Conservation (phyloP, 2,797 vertebrate species). For the Gorsachius magnificus region DNA sequence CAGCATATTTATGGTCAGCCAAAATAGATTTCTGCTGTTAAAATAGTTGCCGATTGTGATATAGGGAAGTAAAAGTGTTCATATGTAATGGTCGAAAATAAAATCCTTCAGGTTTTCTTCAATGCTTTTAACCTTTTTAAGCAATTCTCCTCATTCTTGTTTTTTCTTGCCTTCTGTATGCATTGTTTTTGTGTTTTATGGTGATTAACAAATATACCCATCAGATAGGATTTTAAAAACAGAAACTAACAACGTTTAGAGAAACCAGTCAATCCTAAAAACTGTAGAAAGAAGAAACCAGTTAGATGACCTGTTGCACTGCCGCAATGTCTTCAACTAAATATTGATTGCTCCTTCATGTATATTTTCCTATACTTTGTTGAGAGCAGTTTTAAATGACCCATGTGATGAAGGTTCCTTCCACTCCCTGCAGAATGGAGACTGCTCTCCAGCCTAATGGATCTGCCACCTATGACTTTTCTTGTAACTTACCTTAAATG, state of each 20-base stretch:
- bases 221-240: not conserved
- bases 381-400: not conserved
- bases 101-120: not conserved
- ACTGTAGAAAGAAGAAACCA: not conserved
- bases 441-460: not conserved
- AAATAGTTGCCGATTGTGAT: not conserved
- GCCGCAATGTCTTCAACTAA: not conserved
- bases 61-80: not conserved
- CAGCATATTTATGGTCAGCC: not conserved
- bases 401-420: not conserved
- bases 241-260: not conserved
- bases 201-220: not conserved
- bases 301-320: not conserved
- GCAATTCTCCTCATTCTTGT: not conserved
- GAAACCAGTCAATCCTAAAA: not conserved
- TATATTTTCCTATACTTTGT: not conserved
- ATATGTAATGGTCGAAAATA: not conserved
- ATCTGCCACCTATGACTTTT: not conserved
- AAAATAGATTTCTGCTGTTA: conserved; percentile 11
- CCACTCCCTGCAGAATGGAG: not conserved
- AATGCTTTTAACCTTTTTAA: not conserved
- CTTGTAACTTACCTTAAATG: not conserved
- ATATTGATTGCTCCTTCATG: not conserved
- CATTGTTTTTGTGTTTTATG: not conserved
- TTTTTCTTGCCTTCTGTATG: not conserved